Evolutionary conservation across 35 echinoderm and acorn worm genomes (phyloP).

Genomic region (Apostichopus californicus): DNA sequence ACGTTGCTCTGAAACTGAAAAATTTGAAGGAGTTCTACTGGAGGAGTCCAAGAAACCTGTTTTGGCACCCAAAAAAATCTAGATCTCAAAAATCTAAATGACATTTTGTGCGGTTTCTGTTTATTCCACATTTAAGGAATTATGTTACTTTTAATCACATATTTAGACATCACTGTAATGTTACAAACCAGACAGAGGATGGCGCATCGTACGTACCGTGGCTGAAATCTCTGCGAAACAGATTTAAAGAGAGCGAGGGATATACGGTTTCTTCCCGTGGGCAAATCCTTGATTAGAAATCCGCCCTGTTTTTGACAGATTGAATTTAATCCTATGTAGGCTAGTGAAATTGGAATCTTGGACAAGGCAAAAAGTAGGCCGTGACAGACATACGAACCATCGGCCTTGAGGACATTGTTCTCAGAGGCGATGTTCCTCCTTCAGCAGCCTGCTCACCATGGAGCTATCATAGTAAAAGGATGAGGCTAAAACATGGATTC

Average conservation of each 20-base stretch:
- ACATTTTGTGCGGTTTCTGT: too few relatives aligned
- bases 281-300: conserved; percentile 34
- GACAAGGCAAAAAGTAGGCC: conserved; percentile 23
- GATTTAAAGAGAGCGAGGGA: not conserved
- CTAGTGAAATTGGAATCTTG: conserved; percentile 36
- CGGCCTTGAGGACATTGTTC: not conserved
- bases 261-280: conserved; percentile 17
- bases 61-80: too few relatives aligned
- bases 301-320: conserved; percentile 13
- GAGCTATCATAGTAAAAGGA: not conserved
- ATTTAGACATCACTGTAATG: not conserved
- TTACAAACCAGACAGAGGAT: not conserved
- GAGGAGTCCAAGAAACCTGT: too few relatives aligned
- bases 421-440: not conserved
- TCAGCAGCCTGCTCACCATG: not conserved
- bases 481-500: too few relatives aligned
- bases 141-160: not conserved
- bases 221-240: not conserved
- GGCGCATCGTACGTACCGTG: not conserved
- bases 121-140: too few relatives aligned
- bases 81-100: too few relatives aligned
- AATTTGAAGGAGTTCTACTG: too few relatives aligned
- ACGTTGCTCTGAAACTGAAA: too few relatives aligned
- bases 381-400: conserved; percentile 13
- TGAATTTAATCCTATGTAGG: conserved; percentile 23